Evolutionary conservation across 2,888 invertebrate genomes (phyloP).

Genomic region (Eupithecia vulgata): DNA sequence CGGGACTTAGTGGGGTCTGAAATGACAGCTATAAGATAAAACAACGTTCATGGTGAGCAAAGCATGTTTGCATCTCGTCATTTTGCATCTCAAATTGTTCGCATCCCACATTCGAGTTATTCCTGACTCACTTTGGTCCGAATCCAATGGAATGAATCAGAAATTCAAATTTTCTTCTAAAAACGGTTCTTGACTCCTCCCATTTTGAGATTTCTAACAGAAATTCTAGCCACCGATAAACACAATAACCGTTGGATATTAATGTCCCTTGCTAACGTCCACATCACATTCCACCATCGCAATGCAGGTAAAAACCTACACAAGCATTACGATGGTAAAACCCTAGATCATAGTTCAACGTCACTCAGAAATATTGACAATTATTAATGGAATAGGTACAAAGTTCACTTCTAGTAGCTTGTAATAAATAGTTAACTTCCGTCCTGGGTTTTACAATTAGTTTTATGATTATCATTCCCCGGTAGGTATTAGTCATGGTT

Average conservation of each 20-base stretch:
- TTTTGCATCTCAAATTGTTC: neutral
- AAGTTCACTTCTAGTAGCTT: constrained; percentile 21
- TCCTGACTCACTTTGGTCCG: too few species aligned
- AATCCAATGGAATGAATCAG: too few species aligned
- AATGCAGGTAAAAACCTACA: constrained; percentile 20
- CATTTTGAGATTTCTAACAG: too few species aligned
- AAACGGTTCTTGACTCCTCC: too few species aligned
- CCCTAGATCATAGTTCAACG: constrained; percentile 26
- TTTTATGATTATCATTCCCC: constrained; percentile 17
- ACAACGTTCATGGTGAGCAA: neutral
- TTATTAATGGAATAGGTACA: constrained; percentile 19
- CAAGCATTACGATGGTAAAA: constrained; percentile 15
- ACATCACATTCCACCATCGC: constrained; percentile 21
- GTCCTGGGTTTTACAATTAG: constrained; percentile 22
- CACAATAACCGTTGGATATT: constrained; percentile 13
- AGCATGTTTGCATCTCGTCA: constrained; percentile 1
- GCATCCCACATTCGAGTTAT: neutral
- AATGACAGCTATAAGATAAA: neutral
- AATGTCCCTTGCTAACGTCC: constrained; percentile 14
- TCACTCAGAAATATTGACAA: constrained; percentile 23
- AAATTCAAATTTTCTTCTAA: too few species aligned
- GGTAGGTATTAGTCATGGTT: constrained; percentile 6
- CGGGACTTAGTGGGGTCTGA: neutral
- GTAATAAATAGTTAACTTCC: constrained; percentile 29
- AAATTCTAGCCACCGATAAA: constrained; percentile 14